Percentiles rank a stretch among this genome's conserved stretches.
These are phyloP conservation scores for Atta colombica DNA, from an alignment of 1,140 invertebrate species.

Conservation along the genomic window DNA sequence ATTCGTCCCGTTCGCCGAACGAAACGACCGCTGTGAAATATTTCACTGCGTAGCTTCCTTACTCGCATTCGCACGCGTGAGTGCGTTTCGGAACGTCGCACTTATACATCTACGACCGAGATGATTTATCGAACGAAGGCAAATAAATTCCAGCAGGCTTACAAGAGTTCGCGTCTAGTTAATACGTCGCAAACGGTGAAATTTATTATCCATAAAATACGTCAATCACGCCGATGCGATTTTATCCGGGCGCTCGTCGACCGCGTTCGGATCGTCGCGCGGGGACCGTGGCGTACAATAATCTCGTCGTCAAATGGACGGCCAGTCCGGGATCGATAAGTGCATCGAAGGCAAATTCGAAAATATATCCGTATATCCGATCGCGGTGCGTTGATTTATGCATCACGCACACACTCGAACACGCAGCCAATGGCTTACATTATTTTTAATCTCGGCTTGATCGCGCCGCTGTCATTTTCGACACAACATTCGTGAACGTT, in stretches of 20 bases:
- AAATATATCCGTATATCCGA: slow-evolving; percentile 30
- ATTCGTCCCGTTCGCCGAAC: slow-evolving; percentile 26
- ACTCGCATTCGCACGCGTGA: not conserved
- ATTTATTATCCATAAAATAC: slow-evolving; percentile 64
- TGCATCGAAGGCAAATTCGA: slow-evolving; percentile 48
- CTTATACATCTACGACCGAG: not conserved
- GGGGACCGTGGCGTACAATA: slow-evolving; percentile 23
- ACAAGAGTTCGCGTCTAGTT: slow-evolving; percentile 63
- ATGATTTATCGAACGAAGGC: slow-evolving; percentile 33
- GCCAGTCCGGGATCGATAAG: slow-evolving; percentile 58
- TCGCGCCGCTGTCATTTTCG: slow-evolving; percentile 52
- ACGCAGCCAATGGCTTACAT: slow-evolving; percentile 44
- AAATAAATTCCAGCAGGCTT: slow-evolving; percentile 46
- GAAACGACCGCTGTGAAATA: slow-evolving; percentile 43
- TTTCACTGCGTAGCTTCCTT: slow-evolving; percentile 45
- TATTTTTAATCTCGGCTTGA: slow-evolving; percentile 70
- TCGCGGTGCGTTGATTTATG: slow-evolving; percentile 61
- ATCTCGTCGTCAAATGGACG: slow-evolving; percentile 48
- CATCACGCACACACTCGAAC: slow-evolving; percentile 1
- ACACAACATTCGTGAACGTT: slow-evolving; percentile 45
- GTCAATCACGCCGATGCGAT: slow-evolving; percentile 55
- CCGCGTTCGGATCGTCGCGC: slow-evolving; percentile 11
- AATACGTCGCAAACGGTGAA: slow-evolving; percentile 57
- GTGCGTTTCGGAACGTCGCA: not conserved
- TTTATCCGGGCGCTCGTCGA: slow-evolving; percentile 43